Evolutionary conservation across 2,888 invertebrate species (phyloP).

Genomic region (Hedychridium roseum): DNA sequence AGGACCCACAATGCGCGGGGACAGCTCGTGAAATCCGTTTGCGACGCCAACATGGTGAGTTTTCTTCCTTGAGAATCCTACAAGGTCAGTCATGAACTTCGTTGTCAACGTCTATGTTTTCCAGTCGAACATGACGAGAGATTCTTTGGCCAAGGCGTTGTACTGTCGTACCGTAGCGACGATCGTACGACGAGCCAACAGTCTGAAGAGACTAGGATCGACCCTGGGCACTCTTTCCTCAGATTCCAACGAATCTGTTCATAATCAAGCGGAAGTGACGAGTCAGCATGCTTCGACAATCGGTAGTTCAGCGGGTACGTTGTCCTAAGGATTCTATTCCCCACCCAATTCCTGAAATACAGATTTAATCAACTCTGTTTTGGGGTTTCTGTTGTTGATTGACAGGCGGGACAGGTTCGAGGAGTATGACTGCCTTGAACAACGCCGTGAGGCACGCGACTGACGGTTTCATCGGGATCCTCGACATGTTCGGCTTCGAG

Average conservation of each 20-base stretch:
- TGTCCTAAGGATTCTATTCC: no score
- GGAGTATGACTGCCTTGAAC: slow-evolving; percentile 90
- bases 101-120: slow-evolving; percentile 26
- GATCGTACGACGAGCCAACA: slow-evolving; percentile 91
- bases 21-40: slow-evolving; percentile 81
- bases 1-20: slow-evolving; percentile 82
- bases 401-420: slow-evolving; percentile 74
- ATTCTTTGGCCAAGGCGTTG: slow-evolving; percentile 89
- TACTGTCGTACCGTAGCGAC: slow-evolving; percentile 95
- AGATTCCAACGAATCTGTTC: slow-evolving; percentile 91
- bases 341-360: no score
- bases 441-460: slow-evolving; percentile 93
- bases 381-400: slow-evolving; percentile 15
- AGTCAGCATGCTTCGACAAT: slow-evolving; percentile 87
- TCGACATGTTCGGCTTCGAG: slow-evolving; percentile 98
- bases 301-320: slow-evolving; percentile 66
- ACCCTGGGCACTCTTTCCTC: slow-evolving; percentile 85
- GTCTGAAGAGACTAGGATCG: slow-evolving; percentile 84
- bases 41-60: slow-evolving; percentile 79
- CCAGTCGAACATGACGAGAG: slow-evolving; percentile 84
- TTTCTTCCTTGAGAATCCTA: background rate
- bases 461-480: slow-evolving; percentile 93
- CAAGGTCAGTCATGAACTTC: slow-evolving; percentile 1
- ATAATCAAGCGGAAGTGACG: slow-evolving; percentile 84
- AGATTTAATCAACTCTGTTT: no score